These are phyloP conservation scores for Drosophila atroscutellata DNA, from an alignment of 2,888 invertebrate genomes.

Conservation along the genomic window DNA sequence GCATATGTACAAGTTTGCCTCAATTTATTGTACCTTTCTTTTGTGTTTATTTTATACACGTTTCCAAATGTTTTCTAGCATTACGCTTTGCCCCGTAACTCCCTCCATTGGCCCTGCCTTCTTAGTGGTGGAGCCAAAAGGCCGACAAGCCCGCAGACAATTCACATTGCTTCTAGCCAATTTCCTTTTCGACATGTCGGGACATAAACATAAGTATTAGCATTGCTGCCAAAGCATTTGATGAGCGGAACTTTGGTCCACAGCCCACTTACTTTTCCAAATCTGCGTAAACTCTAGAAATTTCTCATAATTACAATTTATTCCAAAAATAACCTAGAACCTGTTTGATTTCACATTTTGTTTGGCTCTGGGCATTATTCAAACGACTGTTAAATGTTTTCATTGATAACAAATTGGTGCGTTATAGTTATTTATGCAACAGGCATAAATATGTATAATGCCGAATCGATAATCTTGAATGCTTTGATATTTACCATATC, in stretches of 20 bases:
- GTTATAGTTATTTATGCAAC: slow-evolving; percentile 49
- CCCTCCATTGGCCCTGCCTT: background rate
- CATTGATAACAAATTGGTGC: slow-evolving; percentile 12
- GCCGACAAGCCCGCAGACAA: slow-evolving; percentile 59
- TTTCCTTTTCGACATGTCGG: slow-evolving; percentile 73
- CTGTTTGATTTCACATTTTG: slow-evolving; percentile 20
- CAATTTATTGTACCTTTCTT: slow-evolving; percentile 75
- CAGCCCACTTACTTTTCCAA: slow-evolving; percentile 12
- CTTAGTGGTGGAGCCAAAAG: slow-evolving; percentile 20
- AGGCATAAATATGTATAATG: slow-evolving; percentile 44
- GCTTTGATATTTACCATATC: background rate
- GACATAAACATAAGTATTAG: slow-evolving; percentile 62
- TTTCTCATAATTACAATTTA: slow-evolving; percentile 17
- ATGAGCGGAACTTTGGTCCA: slow-evolving; percentile 41
- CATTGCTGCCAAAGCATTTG: slow-evolving; percentile 52
- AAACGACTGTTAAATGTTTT: slow-evolving; percentile 11
- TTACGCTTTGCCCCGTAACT: slow-evolving; percentile 38
- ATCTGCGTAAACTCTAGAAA: slow-evolving; percentile 8
- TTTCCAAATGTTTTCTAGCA: slow-evolving; percentile 57
- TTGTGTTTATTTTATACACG: slow-evolving; percentile 76
- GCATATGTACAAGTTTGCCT: slow-evolving; percentile 57
- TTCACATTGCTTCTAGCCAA: slow-evolving; percentile 61
- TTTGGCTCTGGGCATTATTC: slow-evolving; percentile 20
- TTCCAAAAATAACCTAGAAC: slow-evolving; percentile 23
- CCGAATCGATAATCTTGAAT: slow-evolving; percentile 13